Evolutionary conservation across 2,888 invertebrate species (phyloP).

Genomic region (Phytoseiulus persimilis): DNA sequence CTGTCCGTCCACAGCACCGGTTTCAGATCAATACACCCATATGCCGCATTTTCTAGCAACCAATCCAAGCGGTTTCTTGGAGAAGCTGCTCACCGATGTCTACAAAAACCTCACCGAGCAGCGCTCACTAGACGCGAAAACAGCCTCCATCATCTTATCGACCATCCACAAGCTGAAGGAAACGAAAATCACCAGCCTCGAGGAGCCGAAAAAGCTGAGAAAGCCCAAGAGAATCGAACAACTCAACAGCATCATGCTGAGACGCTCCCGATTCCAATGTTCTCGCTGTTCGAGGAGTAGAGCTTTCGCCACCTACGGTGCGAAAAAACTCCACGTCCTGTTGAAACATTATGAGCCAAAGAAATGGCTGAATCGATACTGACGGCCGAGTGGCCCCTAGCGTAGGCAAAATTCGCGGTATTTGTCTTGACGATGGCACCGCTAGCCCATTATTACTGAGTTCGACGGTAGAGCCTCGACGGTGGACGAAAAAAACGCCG

Average conservation of each 20-base stretch:
- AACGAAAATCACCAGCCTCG: not conserved
- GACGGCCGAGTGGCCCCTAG: no score
- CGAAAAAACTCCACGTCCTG: not conserved
- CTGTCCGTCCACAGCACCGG: slow-evolving; percentile 23
- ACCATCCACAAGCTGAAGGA: slow-evolving; percentile 36
- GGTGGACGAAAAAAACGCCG: no score
- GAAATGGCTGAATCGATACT: not conserved
- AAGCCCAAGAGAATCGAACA: not conserved
- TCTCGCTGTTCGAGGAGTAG: not conserved
- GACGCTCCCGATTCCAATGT: not conserved
- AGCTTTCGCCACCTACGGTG: not conserved
- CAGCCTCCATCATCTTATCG: slow-evolving; percentile 12
- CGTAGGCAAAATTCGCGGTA: no score
- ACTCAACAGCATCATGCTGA: not conserved
- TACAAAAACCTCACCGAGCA: slow-evolving; percentile 24
- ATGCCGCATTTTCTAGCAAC: not conserved
- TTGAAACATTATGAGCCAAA: not conserved
- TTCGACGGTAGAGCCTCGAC: no score
- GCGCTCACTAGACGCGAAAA: slow-evolving; percentile 19
- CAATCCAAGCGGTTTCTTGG: slow-evolving; percentile 14
- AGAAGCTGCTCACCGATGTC: not conserved
- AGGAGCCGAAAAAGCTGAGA: not conserved
- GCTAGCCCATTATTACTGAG: no score
- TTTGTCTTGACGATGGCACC: no score
- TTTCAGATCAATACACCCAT: slow-evolving; percentile 26